Percentiles rank a stretch among this genome's conserved stretches.
phyloP scores from a whole-genome alignment of 2,888 invertebrate genomes.

The Drosophila limbata region DNA sequence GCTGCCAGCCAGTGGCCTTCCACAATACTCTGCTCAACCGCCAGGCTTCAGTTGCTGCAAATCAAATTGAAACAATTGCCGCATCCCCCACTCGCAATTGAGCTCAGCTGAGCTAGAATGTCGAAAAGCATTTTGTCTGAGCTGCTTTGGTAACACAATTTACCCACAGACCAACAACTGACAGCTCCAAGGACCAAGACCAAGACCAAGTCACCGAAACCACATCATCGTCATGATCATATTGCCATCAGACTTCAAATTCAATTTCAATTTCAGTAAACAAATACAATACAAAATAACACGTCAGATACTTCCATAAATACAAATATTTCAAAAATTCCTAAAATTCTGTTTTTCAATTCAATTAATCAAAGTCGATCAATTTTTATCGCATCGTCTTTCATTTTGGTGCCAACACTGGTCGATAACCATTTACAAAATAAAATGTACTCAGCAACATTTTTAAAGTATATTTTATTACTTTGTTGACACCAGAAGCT shows the following conservation, averaged over 20 bases:
- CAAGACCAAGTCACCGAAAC: slow-evolving; percentile 37
- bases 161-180: slow-evolving; percentile 10
- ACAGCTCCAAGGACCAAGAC: slow-evolving; percentile 12
- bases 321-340: slow-evolving; percentile 10
- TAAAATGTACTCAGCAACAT: no score
- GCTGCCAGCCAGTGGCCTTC: slow-evolving; percentile 18
- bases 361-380: slow-evolving; percentile 32
- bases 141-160: slow-evolving; percentile 46
- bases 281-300: slow-evolving; percentile 36
- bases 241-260: slow-evolving; percentile 39
- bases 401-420: not conserved
- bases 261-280: slow-evolving; percentile 34
- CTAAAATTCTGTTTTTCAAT: slow-evolving; percentile 15
- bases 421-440: not conserved
- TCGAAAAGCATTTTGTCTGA: slow-evolving; percentile 51
- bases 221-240: slow-evolving; percentile 41
- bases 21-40: slow-evolving; percentile 32
- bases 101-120: slow-evolving; percentile 58
- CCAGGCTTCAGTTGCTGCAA: slow-evolving; percentile 57
- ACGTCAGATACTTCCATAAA: slow-evolving; percentile 14
- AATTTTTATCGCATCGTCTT: slow-evolving; percentile 6
- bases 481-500: not conserved
- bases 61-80: slow-evolving; percentile 68
- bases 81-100: slow-evolving; percentile 35
- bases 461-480: not conserved